phyloP scores from a whole-genome alignment of 2,888 invertebrate genomes.

The Dorcus hopei region DNA sequence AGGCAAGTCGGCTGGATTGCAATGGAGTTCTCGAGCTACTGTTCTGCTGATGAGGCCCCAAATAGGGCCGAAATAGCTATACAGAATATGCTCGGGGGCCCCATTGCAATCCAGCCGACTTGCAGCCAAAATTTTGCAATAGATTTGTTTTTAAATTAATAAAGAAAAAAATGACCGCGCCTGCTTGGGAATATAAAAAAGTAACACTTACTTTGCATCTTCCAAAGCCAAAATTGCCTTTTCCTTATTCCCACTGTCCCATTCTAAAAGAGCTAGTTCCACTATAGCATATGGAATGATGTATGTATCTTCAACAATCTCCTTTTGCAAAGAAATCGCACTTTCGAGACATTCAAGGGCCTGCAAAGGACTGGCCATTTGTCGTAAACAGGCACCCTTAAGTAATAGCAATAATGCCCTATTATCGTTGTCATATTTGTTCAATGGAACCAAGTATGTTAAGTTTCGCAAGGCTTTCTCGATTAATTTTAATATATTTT shows the following conservation, averaged over 20 bases:
- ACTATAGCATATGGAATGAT: constrained; percentile 82
- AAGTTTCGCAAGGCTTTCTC: constrained; percentile 51
- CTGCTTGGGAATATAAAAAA: no score
- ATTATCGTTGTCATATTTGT: constrained; percentile 66
- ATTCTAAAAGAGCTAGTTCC: constrained; percentile 79
- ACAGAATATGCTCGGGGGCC: no score
- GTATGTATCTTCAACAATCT: constrained; percentile 78
- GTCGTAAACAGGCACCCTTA: constrained; percentile 78
- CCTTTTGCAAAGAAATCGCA: constrained; percentile 62
- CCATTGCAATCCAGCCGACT: no score
- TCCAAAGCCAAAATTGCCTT: constrained; percentile 71
- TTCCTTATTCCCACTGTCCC: constrained; percentile 64
- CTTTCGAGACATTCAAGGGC: constrained; percentile 72
- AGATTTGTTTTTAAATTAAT: no score
- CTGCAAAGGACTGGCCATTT: constrained; percentile 72
- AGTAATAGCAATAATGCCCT: constrained; percentile 71
- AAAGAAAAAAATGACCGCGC: no score
- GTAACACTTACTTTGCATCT: constrained; percentile 70
- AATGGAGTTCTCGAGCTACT: no score
- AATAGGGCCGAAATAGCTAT: no score
- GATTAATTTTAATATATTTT: constrained; percentile 61
- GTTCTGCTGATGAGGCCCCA: no score
- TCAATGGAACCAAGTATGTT: constrained; percentile 38
- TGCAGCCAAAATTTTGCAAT: no score
- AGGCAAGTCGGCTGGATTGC: no score